Conservation (phyloP, 2,797 vertebrate genomes). For the Odontamblyopus lacepedii region DNA sequence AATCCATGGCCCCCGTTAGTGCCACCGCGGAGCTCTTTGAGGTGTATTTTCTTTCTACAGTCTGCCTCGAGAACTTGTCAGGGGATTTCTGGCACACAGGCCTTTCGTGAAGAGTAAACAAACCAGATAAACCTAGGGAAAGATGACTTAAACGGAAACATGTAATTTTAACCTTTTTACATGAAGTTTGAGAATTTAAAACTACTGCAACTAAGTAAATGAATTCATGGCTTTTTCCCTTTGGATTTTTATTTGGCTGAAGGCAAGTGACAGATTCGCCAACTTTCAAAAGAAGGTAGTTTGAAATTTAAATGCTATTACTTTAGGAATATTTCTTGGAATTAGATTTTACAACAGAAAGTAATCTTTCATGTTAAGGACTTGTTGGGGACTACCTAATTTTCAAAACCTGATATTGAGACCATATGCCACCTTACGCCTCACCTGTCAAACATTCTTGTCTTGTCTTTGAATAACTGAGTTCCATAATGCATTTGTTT, state of each 20-base stretch:
- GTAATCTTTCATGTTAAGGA: not conserved
- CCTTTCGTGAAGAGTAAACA: slow-evolving; percentile 19
- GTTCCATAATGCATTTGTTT: not conserved
- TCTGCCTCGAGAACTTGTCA: slow-evolving; percentile 33
- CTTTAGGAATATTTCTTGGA: not conserved
- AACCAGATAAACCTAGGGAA: not conserved
- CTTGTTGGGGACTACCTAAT: not conserved
- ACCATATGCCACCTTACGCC: too few species aligned
- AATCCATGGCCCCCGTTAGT: slow-evolving; percentile 47
- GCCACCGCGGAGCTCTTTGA: slow-evolving; percentile 55
- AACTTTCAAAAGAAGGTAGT: not conserved
- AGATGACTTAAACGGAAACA: not conserved
- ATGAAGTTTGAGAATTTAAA: not conserved
- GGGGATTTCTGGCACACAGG: slow-evolving; percentile 37
- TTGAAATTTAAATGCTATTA: not conserved
- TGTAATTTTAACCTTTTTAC: not conserved
- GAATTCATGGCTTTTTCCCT: not conserved
- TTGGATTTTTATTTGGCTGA: not conserved
- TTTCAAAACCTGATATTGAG: not conserved
- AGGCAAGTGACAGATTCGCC: not conserved
- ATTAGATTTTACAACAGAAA: not conserved
- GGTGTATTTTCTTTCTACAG: slow-evolving; percentile 37
- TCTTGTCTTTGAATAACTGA: not conserved
- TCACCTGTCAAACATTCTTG: not conserved
- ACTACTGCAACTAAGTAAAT: not conserved